These are phyloP conservation scores for Turritopsis rubra DNA, from an alignment of 30 jellyfish, hydroid and myxozoan species.

Conservation along the genomic window DNA sequence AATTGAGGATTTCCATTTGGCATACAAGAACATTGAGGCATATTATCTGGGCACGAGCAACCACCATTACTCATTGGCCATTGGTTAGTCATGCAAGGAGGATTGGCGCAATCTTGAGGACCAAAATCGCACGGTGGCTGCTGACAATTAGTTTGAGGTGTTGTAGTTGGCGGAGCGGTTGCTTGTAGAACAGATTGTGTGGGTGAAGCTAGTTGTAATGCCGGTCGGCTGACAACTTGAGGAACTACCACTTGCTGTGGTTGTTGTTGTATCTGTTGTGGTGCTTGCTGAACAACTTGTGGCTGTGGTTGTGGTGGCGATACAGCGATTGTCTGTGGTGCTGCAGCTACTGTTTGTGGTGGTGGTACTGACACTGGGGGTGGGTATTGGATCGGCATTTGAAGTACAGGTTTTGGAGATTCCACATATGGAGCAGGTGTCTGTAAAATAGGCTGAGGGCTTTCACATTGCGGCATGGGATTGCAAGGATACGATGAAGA, in stretches of 20 bases:
- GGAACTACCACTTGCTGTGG: background rate
- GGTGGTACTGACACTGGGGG: background rate
- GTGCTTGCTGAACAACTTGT: background rate
- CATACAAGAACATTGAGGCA: background rate
- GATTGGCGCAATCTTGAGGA: background rate
- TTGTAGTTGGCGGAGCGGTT: background rate
- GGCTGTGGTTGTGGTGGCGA: background rate
- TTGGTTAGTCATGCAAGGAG: background rate
- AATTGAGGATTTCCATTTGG: background rate
- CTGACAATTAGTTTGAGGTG: background rate
- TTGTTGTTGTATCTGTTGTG: background rate
- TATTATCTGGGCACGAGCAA: background rate
- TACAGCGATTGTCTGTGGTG: background rate
- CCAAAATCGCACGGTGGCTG: background rate
- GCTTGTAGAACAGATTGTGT: background rate
- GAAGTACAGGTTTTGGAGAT: conserved; percentile 8
- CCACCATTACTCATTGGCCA: background rate
- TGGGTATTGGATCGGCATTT: background rate
- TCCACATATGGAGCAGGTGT: conserved; percentile 4
- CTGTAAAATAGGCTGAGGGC: conserved; percentile 2
- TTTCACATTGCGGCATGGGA: conserved; percentile 13
- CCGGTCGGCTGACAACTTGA: background rate
- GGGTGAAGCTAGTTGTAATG: background rate
- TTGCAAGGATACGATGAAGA: background rate
- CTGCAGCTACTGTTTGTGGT: background rate